These are phyloP conservation scores for Lemur catta DNA, from an alignment of 2,797 vertebrate species.

Conservation along the genomic window DNA sequence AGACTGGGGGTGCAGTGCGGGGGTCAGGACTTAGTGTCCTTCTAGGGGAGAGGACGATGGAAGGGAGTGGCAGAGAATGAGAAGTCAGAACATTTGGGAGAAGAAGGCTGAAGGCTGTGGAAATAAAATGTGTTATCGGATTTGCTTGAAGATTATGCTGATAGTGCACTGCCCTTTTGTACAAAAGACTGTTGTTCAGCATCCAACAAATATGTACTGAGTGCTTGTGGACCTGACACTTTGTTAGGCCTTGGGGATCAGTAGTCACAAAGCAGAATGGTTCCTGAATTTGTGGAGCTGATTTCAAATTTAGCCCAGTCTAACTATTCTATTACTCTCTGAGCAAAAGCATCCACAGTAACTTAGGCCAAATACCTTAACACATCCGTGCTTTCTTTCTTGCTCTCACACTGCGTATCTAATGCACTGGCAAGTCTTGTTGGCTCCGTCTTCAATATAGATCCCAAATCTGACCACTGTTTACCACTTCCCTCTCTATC, in stretches of 20 bases:
- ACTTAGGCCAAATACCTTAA: neutral
- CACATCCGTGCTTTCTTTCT: neutral
- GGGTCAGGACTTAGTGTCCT: neutral
- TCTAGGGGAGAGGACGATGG: neutral
- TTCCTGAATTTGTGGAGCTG: neutral
- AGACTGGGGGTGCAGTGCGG: fast-evolving
- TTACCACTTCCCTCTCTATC: neutral
- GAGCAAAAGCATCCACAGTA: neutral
- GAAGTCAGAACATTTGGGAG: neutral
- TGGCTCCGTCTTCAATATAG: neutral
- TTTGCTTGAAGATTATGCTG: neutral
- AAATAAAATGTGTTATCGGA: fast-evolving
- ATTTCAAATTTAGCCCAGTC: neutral
- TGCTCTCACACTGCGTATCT: neutral
- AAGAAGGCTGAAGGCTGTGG: neutral
- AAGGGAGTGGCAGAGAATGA: neutral
- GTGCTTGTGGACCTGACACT: neutral
- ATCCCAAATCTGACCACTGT: neutral
- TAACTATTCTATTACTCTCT: neutral
- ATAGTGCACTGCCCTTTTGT: fast-evolving
- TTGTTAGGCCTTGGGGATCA: neutral
- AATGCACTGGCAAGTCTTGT: neutral
- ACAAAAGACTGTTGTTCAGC: neutral
- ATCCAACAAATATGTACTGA: neutral
- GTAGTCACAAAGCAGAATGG: neutral